Evolutionary conservation across 2,797 vertebrate genomes (phyloP), one percentile per base, ranked within the genome.

Genomic region (Xenops minutus): DNA sequence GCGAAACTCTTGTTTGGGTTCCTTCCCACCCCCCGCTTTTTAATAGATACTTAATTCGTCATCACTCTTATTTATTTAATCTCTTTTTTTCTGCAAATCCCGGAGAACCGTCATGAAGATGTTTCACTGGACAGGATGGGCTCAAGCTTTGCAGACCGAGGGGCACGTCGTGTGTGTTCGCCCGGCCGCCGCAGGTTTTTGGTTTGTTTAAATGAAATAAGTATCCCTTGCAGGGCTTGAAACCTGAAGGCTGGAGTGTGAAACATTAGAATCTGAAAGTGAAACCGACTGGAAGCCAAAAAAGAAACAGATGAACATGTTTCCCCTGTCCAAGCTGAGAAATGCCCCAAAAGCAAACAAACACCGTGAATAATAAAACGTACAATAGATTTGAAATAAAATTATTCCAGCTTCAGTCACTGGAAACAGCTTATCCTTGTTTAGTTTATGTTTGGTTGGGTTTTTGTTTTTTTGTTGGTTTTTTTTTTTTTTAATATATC

Each of bases 201-300:
- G 91, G 62, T 92, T 92, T 92, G 64, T 80, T 93, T 85, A 91
- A 89, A 89, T 68, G 36, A 63, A 66, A 8, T n/a, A 64, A 83
- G 32, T 92, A 63, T 89, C 39, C 81, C 84, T 80, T 36, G 66
- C 85, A 67, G 51, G 9, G 82, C 73, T 91, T 75, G 89, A 89
- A 94, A 94, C 89, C 79, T 95, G 79, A 95, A 81, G 68, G 46
- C 68, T 55, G 76, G 79, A 85, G 81, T 22, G 43, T 91, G 92
- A 88, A 96, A 92, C 69, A 30, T n/a, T 69, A 93, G 95, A 93
- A 97, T 95, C 93, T 95, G 92, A 94, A 97, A 97, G 92, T 81
- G 95, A 96, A 95, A 96, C 91, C 32, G 58, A 84, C 58, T 81
- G 85, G 55, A 79, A 95, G 82, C 82, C 76, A 75, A 76, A 91